Conservation (phyloP, 2,888 invertebrate genomes). For the Carcina quercana region DNA sequence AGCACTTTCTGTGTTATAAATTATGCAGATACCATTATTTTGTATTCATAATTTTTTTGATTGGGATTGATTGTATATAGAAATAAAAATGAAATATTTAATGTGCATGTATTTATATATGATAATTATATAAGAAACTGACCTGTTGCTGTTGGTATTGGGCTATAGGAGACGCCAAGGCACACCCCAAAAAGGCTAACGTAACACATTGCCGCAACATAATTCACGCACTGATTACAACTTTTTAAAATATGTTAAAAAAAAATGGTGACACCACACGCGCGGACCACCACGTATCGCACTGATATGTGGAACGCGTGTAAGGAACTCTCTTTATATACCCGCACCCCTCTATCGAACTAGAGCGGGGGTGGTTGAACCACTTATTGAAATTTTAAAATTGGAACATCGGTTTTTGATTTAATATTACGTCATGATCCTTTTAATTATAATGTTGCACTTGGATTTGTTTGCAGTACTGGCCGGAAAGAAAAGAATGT, state of each 20-base stretch:
- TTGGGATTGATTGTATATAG: too few relatives aligned
- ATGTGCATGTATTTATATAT: too few relatives aligned
- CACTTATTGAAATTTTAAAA: slow-evolving; percentile 19
- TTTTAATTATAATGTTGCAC: neutral
- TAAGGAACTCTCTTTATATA: slow-evolving; percentile 61
- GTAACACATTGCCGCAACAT: slow-evolving; percentile 58
- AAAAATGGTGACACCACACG: slow-evolving; percentile 45
- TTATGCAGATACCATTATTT: too few relatives aligned
- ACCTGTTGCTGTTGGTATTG: slow-evolving; percentile 59
- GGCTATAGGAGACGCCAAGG: slow-evolving; percentile 35
- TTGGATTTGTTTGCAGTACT: too few relatives aligned
- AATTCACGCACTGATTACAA: slow-evolving; percentile 42
- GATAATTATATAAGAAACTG: too few relatives aligned
- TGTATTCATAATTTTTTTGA: too few relatives aligned
- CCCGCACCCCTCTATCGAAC: slow-evolving; percentile 56
- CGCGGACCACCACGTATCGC: slow-evolving; percentile 46
- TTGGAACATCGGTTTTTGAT: slow-evolving; percentile 7
- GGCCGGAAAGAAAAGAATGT: too few relatives aligned
- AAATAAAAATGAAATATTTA: too few relatives aligned
- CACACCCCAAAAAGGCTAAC: slow-evolving; percentile 55
- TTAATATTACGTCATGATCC: neutral
- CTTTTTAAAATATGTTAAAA: slow-evolving; percentile 17
- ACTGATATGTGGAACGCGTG: too few relatives aligned
- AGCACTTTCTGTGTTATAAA: too few relatives aligned
- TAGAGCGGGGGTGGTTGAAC: slow-evolving; percentile 35